Conservation (phyloP, 2,113 vertebrate genomes). For the Chaetura pelagica region DNA sequence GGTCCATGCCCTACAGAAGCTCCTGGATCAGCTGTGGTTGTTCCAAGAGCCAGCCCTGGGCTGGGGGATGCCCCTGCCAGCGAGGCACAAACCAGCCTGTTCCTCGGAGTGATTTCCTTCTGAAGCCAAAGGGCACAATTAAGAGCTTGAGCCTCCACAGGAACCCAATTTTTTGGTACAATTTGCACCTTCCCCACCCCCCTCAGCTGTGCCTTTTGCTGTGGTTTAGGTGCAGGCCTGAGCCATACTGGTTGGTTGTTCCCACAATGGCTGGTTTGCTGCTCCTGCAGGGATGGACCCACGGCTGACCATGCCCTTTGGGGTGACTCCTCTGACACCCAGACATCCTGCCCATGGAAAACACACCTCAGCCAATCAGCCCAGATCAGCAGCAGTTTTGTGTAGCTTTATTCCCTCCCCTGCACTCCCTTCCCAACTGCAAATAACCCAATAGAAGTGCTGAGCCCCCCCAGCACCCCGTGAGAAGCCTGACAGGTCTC, state of each 20-base stretch:
- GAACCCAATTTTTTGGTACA: neutral
- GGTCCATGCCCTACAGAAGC: neutral
- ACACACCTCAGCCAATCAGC: neutral
- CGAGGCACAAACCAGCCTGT: neutral
- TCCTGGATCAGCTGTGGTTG: neutral
- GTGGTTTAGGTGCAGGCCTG: neutral
- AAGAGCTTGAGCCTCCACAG: neutral
- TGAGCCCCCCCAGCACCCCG: fast-evolving
- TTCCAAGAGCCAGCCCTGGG: neutral
- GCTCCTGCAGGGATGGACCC: neutral
- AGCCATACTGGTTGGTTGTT: neutral
- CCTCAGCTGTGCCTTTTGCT: neutral
- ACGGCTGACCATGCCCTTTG: fast-evolving
- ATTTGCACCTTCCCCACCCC: neutral
- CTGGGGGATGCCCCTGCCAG: neutral
- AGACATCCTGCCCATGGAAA: neutral
- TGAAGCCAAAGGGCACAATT: neutral
- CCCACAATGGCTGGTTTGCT: neutral
- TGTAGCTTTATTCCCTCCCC: neutral
- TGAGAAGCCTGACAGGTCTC: neutral
- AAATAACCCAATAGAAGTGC: neutral
- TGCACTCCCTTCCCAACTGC: neutral
- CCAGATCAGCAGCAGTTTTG: neutral
- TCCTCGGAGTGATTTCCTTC: neutral
- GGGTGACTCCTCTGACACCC: neutral